These are phyloP conservation scores for Mobula birostris DNA, from an alignment of 2,113 vertebrate species.

Conservation along the genomic window DNA sequence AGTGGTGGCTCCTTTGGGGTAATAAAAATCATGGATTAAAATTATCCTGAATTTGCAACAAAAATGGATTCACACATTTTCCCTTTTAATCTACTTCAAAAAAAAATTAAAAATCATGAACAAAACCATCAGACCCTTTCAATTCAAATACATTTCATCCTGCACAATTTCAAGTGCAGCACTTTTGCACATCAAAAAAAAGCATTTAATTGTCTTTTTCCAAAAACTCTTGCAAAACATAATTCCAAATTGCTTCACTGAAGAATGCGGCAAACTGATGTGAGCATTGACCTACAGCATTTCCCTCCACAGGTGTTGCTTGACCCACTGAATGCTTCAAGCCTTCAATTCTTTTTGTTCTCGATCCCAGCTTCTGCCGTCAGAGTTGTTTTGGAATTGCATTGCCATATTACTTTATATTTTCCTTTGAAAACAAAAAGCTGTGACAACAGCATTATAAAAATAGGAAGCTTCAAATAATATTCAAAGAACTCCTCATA, in stretches of 20 bases:
- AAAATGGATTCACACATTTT: not conserved
- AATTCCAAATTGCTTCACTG: not conserved
- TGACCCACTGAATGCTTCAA: no score
- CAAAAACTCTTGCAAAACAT: not conserved
- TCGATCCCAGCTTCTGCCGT: no score
- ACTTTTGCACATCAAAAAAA: not conserved
- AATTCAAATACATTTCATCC: not conserved
- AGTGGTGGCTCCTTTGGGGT: not conserved
- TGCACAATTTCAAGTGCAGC: not conserved
- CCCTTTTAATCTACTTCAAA: not conserved
- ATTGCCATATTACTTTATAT: not conserved
- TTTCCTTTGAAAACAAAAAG: not conserved
- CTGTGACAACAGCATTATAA: not conserved
- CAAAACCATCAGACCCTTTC: not conserved
- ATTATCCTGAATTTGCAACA: not conserved
- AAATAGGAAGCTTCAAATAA: not conserved
- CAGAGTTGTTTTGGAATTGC: not conserved
- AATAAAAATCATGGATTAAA: not conserved
- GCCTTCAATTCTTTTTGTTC: no score
- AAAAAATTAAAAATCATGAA: not conserved
- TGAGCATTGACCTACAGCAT: no score
- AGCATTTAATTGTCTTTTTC: not conserved
- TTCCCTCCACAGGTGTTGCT: no score
- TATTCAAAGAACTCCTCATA: not conserved
- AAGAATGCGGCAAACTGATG: not conserved